Evolutionary conservation across 2,113 vertebrate species (phyloP).

Genomic region (Saguinus imperator): DNA sequence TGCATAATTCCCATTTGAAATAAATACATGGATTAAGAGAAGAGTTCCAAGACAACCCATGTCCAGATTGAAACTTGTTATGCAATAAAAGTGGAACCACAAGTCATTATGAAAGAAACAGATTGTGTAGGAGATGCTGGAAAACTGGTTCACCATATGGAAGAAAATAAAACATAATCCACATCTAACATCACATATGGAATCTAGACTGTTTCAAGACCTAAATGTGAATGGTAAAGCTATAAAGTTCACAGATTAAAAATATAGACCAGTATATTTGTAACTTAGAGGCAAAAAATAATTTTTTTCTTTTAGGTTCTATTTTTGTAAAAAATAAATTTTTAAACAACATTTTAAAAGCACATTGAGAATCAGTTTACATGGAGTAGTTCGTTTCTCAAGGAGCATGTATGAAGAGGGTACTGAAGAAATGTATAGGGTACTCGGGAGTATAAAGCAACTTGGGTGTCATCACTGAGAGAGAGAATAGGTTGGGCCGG

Average conservation of each 20-base stretch:
- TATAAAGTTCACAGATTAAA: not conserved
- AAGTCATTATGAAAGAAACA: not conserved
- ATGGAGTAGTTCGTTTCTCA: not conserved
- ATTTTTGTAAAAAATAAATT: not conserved
- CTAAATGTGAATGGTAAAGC: not conserved
- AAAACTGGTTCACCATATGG: not conserved
- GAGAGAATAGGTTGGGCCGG: not conserved
- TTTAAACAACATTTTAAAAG: slow-evolving; percentile 34
- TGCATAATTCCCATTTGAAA: not conserved
- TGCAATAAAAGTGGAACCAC: not conserved
- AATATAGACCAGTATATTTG: not conserved
- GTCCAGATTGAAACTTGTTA: not conserved
- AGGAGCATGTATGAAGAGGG: not conserved
- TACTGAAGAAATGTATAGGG: not conserved
- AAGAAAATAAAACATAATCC: not conserved
- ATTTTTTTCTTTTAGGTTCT: not conserved
- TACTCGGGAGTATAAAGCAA: not conserved
- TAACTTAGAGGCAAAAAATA: not conserved
- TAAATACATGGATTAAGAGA: not conserved
- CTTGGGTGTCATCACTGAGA: not conserved
- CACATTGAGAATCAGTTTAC: not conserved
- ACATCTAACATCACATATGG: not conserved
- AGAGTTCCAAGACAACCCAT: not conserved
- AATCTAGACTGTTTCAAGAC: not conserved
- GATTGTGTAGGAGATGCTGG: not conserved